phyloP scores from a whole-genome alignment of 2,888 invertebrate genomes.

The Aethes cnicana region DNA sequence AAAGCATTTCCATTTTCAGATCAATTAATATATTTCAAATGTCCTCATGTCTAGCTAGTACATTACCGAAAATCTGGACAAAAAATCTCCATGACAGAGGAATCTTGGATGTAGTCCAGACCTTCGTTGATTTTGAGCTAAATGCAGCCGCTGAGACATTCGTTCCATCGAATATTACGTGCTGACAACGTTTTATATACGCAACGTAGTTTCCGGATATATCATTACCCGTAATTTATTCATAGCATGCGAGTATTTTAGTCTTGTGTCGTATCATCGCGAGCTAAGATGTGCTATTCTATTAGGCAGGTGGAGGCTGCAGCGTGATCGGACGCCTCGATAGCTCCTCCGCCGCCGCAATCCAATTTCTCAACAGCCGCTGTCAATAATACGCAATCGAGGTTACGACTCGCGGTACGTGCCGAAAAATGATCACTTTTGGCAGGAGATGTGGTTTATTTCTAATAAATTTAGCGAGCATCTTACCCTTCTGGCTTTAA shows the following conservation, averaged over 20 bases:
- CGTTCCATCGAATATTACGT: constrained; percentile 18
- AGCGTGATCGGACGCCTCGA: constrained; percentile 4
- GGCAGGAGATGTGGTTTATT: constrained; percentile 15
- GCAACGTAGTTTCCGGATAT: constrained; percentile 26
- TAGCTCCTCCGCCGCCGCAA: constrained; percentile 5
- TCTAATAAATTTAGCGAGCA: constrained; percentile 6
- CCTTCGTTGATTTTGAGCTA: constrained; percentile 26
- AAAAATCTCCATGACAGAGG: constrained; percentile 25
- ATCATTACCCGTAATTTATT: constrained; percentile 26
- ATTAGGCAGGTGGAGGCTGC: constrained; percentile 8
- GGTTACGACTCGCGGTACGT: constrained; percentile 13
- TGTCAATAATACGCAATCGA: constrained; percentile 21
- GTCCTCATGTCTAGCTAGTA: constrained; percentile 1
- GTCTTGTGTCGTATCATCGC: not conserved
- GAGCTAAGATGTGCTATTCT: constrained; percentile 13
- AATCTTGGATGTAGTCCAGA: constrained; percentile 30
- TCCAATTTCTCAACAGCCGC: constrained; percentile 22
- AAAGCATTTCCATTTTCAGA: not conserved
- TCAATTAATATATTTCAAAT: too few relatives aligned
- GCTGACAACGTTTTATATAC: constrained; percentile 26
- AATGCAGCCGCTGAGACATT: constrained; percentile 29
- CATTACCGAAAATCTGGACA: constrained; percentile 14
- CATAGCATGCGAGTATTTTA: constrained; percentile 11
- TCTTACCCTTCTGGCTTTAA: not conserved
- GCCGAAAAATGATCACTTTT: constrained; percentile 25